phyloP scores from a whole-genome alignment of 2,113 vertebrate species.

The Ophiodon elongatus region DNA sequence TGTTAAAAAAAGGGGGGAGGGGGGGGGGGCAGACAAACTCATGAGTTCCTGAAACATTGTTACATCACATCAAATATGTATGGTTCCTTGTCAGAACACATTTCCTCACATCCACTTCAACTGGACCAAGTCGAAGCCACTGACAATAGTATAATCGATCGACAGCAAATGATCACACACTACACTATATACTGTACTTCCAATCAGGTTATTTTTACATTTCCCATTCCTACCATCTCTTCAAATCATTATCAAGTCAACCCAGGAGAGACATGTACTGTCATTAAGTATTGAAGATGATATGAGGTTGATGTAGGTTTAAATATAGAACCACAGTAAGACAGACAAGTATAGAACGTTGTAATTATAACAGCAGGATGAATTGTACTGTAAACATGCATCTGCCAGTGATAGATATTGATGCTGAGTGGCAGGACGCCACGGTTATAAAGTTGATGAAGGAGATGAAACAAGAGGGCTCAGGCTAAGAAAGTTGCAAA shows the following conservation, averaged over 20 bases:
- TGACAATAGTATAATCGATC: background rate
- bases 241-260: background rate
- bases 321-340: conserved; percentile 41
- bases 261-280: conserved; percentile 35
- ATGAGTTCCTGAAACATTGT: background rate
- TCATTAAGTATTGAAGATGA: conserved; percentile 17
- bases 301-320: conserved; percentile 28
- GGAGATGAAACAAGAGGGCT: conserved; percentile 19
- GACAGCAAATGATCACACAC: background rate
- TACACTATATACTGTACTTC: background rate
- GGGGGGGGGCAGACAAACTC: background rate
- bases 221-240: background rate
- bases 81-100: conserved; percentile 39
- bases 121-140: background rate
- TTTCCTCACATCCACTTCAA: background rate
- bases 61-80: conserved; percentile 43
- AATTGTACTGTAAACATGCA: background rate
- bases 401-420: conserved; percentile 12
- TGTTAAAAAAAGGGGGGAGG: background rate
- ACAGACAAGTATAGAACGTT: conserved; percentile 1
- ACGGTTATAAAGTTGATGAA: conserved; percentile 11
- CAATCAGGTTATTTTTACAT: conserved; percentile 6
- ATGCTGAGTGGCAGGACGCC: background rate
- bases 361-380: background rate
- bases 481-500: conserved; percentile 9